Conservation (phyloP, 2,797 vertebrate species). For the Ficedula albicollis region DNA sequence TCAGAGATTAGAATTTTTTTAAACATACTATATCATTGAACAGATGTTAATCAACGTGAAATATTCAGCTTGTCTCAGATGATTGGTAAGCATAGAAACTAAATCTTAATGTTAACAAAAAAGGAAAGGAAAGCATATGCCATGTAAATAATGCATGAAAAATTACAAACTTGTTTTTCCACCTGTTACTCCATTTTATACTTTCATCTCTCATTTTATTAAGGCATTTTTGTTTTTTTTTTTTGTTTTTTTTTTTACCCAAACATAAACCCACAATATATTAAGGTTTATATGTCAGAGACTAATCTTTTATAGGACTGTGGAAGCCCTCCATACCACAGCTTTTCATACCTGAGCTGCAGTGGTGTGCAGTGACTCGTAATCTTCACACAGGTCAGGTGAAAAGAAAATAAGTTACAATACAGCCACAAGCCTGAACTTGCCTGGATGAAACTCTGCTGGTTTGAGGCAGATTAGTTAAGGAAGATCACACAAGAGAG, state of each 20-base stretch:
- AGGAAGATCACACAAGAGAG: neutral
- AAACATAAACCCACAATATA: neutral
- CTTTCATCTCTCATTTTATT: neutral
- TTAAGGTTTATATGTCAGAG: neutral
- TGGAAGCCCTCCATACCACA: neutral
- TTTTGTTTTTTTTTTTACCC: neutral
- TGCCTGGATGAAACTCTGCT: neutral
- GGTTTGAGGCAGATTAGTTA: neutral
- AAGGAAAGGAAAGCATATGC: neutral
- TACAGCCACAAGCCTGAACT: conserved; percentile 13
- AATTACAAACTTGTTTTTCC: neutral
- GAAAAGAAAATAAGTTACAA: neutral
- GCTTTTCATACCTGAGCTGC: neutral
- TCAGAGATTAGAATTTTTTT: conserved; percentile 17
- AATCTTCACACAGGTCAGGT: neutral
- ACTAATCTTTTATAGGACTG: neutral
- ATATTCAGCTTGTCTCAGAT: conserved; percentile 31
- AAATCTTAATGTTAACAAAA: conserved; percentile 26
- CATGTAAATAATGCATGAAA: conserved; percentile 48
- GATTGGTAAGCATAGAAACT: conserved; percentile 1
- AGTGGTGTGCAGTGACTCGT: neutral
- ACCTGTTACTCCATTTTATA: neutral
- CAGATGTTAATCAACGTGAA: neutral
- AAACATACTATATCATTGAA: neutral
- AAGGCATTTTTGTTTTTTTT: neutral